Base-by-base conservation (phyloP, 2,888 invertebrate species). In the Drosophila mimica region DNA sequence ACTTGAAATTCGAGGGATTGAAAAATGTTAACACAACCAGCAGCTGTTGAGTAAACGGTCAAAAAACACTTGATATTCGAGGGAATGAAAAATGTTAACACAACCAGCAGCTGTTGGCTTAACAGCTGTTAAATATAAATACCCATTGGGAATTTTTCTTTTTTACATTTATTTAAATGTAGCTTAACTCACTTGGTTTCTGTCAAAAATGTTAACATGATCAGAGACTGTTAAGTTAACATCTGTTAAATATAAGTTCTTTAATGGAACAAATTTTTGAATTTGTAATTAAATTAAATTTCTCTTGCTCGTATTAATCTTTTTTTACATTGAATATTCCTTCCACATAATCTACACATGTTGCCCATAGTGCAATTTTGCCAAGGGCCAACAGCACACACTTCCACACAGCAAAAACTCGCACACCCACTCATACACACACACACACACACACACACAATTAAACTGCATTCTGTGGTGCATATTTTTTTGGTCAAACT, bases 381-480 rank as follows among this genome's bases (percentile, higher is more conserved):
- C 56, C 63, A 43, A 60, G 63, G 43, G 34, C 62, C 43, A 68
- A 13, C n/a, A 34, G 17, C 52, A 51, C 60, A 68, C 54, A 52
- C 15, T 36, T 58, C 34, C 30, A 36, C 52, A 25, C 31, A 52
- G 25, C n/a, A 9, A 38, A n/a, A 46, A 46, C 49, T 11, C 54
- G 17, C 46, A 48, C 51, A 25, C 31, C 53, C 51, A n/a, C 17
- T 11, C n/a, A 33, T 7, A 52, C 20, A 51, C 49, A 43, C 11
- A 11, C 46, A 5, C 52, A 49, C 51, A 30, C 62, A 25, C 53
- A 36, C 49, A 17, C 34, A 67, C 59, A 87, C 76, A 87, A 83
- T 81, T 82, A 79, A 87, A 87, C 64, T 82, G 82, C 80, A 82
- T 76, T 89, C 66, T 70, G 67, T 65, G 60, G 64, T 56, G 49